Evolutionary conservation across 2,113 vertebrate species (phyloP), one percentile per base, ranked within the genome.

Genomic region (Malurus melanocephalus): DNA sequence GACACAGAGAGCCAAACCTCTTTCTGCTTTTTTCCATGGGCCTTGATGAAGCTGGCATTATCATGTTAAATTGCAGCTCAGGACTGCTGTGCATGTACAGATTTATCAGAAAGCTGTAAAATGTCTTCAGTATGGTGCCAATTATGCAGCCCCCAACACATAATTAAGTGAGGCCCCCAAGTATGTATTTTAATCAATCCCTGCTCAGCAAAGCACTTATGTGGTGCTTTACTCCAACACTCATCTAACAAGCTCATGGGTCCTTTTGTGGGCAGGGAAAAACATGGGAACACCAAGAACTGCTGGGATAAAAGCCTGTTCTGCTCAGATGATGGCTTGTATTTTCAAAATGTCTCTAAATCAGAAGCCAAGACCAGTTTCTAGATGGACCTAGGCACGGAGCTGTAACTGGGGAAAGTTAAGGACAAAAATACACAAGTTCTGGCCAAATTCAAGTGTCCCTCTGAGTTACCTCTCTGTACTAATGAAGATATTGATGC

Each of bases 141-240:
- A 84, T 93, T 91, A 86, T 65, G 43, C 73, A 86, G 46, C 46
- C 52, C 55, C 71, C 72, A 85, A 94, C 86, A 95, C 66, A 75
- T 86, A 95, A 93, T 86, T 96, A 92, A 68, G 79, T 78, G 30
- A 78, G 85, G 82, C 84, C 87, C 88, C 64, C 91, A 89, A 95
- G 85, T 60, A 87, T 27, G 55, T 86, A 61, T 88, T 93, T 93
- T 93, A 95, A 92, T 93, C 71, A 84, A 76, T 51, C 81, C 52
- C 89, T 51, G 23, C 62, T 90, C 80, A 93, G 80, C 91, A 92
- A 69, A 91, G 79, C 76, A 84, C 61, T 93, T 85, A 7, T 2
- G 45, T 26, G 21, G 13, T 42, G 8, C 45, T 85, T 66, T 83
- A 71, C 30, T 83, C 80, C 73, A 94, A 52, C 49, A 77, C 51